Percentiles rank a stretch among this genome's conserved stretches.
These are phyloP conservation scores for Drosophila micromelanica DNA, from an alignment of 1,140 invertebrate genomes.

Conservation along the genomic window DNA sequence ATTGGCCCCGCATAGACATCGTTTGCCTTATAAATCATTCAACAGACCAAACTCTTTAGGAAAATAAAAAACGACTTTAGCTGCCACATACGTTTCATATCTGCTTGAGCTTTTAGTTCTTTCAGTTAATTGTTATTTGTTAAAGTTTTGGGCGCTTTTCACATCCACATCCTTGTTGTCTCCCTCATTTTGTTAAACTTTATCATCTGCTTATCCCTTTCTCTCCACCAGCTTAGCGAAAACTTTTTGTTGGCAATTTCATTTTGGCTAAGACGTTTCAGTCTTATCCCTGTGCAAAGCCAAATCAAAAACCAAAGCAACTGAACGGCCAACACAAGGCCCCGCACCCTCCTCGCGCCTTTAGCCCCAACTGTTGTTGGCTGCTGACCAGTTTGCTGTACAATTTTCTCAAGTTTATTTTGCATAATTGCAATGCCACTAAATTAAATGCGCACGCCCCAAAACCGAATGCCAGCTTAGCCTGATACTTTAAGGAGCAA, in stretches of 20 bases:
- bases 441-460: constrained; percentile 67
- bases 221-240: constrained; percentile 8
- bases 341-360: constrained; percentile 10
- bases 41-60: neutral
- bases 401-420: constrained; percentile 70
- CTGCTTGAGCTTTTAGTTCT: constrained; percentile 35
- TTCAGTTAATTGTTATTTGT: constrained; percentile 70
- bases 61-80: neutral
- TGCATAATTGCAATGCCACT: constrained; percentile 74
- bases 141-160: constrained; percentile 44
- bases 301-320: constrained; percentile 47
- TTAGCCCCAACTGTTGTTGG: constrained; percentile 11
- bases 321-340: neutral
- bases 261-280: constrained; percentile 44
- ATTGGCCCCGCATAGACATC: neutral
- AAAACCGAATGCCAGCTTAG: constrained; percentile 9
- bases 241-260: constrained; percentile 66
- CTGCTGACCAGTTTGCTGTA: constrained; percentile 24
- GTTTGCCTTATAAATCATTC: constrained; percentile 3
- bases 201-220: constrained; percentile 19
- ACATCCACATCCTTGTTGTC: neutral
- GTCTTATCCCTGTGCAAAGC: constrained; percentile 37
- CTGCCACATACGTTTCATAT: constrained; percentile 32
- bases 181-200: constrained; percentile 39
- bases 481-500: constrained; percentile 35